Percentiles rank a stretch among this genome's conserved stretches.
phyloP scores from a whole-genome alignment of 2,113 vertebrate genomes.

The Hyla sarda region DNA sequence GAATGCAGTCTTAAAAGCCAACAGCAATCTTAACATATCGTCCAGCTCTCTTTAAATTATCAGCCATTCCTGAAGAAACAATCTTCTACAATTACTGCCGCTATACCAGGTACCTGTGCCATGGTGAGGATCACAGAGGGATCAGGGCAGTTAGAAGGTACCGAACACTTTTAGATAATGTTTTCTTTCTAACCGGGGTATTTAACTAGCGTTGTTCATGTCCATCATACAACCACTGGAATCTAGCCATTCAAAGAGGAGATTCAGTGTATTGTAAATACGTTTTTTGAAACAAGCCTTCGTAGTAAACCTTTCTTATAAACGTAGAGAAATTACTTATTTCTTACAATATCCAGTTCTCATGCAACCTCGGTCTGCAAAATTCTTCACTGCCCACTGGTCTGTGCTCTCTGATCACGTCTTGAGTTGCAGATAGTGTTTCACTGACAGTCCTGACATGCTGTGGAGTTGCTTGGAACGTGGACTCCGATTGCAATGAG shows the following conservation, averaged over 20 bases:
- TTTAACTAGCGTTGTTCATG: neutral
- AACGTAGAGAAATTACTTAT: neutral
- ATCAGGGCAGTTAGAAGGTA: neutral
- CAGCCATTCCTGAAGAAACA: neutral
- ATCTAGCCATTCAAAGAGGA: neutral
- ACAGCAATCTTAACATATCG: slow-evolving; percentile 17
- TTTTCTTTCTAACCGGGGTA: neutral
- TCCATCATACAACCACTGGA: neutral
- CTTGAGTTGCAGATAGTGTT: slow-evolving; percentile 55
- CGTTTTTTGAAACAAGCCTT: too few species aligned
- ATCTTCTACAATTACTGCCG: slow-evolving; percentile 23
- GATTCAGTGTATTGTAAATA: neutral
- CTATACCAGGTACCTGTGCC: neutral
- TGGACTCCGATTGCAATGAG: slow-evolving; percentile 57
- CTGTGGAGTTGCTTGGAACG: slow-evolving; percentile 43
- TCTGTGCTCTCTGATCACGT: slow-evolving; percentile 59
- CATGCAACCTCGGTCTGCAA: neutral
- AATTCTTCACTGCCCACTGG: slow-evolving; percentile 41
- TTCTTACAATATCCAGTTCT: neutral
- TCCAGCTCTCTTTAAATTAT: slow-evolving; percentile 8
- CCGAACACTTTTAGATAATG: neutral
- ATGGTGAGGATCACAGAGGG: neutral
- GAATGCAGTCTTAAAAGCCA: neutral
- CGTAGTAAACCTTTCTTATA: neutral
- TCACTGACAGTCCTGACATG: slow-evolving; percentile 54